Percentiles rank a stretch among this genome's conserved stretches.
These are phyloP conservation scores for Pterostichus niger DNA, from an alignment of 2,888 invertebrate genomes.

Conservation along the genomic window DNA sequence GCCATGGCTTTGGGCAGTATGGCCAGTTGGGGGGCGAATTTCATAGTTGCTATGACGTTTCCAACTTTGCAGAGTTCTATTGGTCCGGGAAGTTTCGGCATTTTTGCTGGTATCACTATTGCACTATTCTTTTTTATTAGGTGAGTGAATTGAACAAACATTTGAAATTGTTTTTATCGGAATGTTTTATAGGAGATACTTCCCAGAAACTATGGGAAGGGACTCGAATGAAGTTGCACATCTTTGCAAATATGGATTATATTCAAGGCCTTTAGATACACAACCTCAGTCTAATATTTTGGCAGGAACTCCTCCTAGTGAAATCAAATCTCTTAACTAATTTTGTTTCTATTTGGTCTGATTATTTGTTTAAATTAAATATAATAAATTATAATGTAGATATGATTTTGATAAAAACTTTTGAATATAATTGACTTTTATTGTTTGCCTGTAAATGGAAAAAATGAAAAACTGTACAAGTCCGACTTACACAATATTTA, in stretches of 20 bases:
- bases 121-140: slow-evolving; percentile 81
- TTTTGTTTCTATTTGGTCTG: not conserved
- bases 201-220: slow-evolving; percentile 88
- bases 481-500: no score
- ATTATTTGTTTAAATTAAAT: no score
- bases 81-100: slow-evolving; percentile 87
- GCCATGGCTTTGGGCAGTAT: slow-evolving; percentile 93
- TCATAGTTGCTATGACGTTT: slow-evolving; percentile 90
- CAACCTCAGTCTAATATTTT: slow-evolving; percentile 26
- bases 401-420: no score
- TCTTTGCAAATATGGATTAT: slow-evolving; percentile 82
- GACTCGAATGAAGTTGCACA: slow-evolving; percentile 83
- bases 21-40: slow-evolving; percentile 93
- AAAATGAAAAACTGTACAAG: no score
- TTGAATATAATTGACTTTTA: no score
- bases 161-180: slow-evolving; percentile 29
- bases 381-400: no score
- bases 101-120: slow-evolving; percentile 82
- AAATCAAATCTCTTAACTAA: not conserved
- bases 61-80: slow-evolving; percentile 82
- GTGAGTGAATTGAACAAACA: slow-evolving; percentile 75
- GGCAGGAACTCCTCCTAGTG: not conserved
- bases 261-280: slow-evolving; percentile 71
- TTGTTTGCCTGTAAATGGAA: no score
- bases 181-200: slow-evolving; percentile 80